These are phyloP conservation scores for Leuciscus idus DNA, from an alignment of 2,113 vertebrate species.

Conservation along the genomic window DNA sequence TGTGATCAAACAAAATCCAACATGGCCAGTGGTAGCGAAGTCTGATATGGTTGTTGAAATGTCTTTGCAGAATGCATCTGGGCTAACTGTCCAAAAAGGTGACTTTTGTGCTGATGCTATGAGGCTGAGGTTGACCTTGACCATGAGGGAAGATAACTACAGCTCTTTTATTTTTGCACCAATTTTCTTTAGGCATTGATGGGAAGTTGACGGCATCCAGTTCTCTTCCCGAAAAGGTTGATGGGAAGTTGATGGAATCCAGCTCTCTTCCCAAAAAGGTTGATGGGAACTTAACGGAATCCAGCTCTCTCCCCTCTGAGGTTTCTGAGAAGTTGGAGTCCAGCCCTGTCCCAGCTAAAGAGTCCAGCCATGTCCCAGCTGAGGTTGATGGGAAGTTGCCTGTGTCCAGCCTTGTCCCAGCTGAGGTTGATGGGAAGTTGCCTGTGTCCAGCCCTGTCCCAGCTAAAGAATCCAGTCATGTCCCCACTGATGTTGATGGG, in stretches of 20 bases:
- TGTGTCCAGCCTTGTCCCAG: fast-evolving
- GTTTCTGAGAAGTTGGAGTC: too few species aligned
- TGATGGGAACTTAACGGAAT: too few species aligned
- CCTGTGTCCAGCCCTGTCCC: background rate
- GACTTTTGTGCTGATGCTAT: background rate
- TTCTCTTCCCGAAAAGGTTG: background rate
- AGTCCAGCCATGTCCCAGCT: background rate
- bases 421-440: background rate
- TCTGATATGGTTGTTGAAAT: background rate
- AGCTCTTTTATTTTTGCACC: background rate
- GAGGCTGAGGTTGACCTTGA: background rate
- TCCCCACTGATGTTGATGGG: too few species aligned
- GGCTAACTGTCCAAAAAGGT: background rate
- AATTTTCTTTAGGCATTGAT: background rate
- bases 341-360: fast-evolving
- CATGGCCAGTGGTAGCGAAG: background rate
- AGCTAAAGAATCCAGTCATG: too few species aligned
- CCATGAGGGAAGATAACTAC: background rate
- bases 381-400: background rate
- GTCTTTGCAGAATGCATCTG: background rate
- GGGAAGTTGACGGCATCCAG: background rate
- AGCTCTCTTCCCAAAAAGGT: fast-evolving
- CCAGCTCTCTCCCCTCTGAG: fast-evolving
- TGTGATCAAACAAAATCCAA: background rate
- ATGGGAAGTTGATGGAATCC: background rate